Conservation (phyloP, 2,113 vertebrate genomes). For the Chaetorhynchus papuensis region DNA sequence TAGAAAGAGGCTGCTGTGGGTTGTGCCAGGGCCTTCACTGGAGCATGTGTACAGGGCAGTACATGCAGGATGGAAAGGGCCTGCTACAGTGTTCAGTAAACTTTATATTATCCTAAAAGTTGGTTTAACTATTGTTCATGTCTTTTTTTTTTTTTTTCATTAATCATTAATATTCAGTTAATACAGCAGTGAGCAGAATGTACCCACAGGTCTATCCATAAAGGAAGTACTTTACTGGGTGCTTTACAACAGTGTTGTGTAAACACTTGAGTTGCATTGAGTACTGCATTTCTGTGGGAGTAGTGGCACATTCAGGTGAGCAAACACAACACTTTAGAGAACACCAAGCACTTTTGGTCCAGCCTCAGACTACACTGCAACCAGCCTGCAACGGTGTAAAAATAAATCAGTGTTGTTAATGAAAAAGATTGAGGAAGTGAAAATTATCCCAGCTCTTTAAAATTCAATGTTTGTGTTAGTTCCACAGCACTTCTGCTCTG, state of each 20-base stretch:
- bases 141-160: background rate
- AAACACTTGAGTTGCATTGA: background rate
- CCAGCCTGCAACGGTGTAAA: background rate
- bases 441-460: background rate
- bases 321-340: background rate
- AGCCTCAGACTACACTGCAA: background rate
- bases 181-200: background rate
- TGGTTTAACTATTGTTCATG: background rate
- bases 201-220: background rate
- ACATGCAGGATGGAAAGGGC: background rate
- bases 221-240: conserved; percentile 33
- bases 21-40: background rate
- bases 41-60: background rate
- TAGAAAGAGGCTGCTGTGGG: background rate
- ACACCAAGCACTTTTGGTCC: background rate
- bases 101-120: background rate
- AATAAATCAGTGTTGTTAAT: background rate
- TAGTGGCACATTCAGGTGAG: background rate
- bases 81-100: background rate
- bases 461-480: background rate
- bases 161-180: conserved; percentile 25
- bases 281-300: background rate
- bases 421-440: background rate
- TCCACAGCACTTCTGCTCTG: background rate
- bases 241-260: background rate